Percentiles rank a stretch among this genome's conserved stretches.
Evolutionary conservation across 2,888 invertebrate species (phyloP).

Genomic region (Chrysodeixis includens): DNA sequence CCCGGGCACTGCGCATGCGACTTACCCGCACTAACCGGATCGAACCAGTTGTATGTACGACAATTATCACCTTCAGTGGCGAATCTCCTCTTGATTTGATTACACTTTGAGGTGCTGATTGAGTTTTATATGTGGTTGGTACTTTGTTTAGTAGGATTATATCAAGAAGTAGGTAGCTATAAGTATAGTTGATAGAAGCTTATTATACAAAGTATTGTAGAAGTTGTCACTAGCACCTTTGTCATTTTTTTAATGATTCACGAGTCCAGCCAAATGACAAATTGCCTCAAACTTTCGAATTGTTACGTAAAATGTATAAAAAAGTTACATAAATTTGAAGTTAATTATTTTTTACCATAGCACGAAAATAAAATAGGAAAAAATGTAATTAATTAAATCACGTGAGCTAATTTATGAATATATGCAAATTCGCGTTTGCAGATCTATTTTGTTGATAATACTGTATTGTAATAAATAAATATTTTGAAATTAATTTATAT

Average conservation of each 20-base stretch:
- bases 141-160: background rate
- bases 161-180: background rate
- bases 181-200: background rate
- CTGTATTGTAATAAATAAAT: no score
- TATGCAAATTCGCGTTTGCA: background rate
- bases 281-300: no score
- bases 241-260: no score
- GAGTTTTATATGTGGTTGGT: background rate
- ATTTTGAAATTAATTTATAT: no score
- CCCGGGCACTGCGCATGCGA: conserved; percentile 55
- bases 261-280: no score
- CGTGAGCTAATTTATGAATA: background rate
- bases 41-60: conserved; percentile 41
- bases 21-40: conserved; percentile 35
- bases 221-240: background rate
- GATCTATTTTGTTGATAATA: background rate
- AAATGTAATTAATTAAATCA: background rate
- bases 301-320: background rate
- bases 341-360: background rate
- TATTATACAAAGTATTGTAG: no score
- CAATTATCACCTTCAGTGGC: conserved; percentile 45
- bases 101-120: background rate
- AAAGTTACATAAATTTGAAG: background rate
- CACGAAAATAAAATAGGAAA: background rate
- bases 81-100: conserved; percentile 26